A percentile compares a stretch with the other conserved stretches of the same genome.
These are phyloP conservation scores for Catharus fuscescens DNA, from an alignment of 2,113 vertebrate species.

Conservation along the genomic window DNA sequence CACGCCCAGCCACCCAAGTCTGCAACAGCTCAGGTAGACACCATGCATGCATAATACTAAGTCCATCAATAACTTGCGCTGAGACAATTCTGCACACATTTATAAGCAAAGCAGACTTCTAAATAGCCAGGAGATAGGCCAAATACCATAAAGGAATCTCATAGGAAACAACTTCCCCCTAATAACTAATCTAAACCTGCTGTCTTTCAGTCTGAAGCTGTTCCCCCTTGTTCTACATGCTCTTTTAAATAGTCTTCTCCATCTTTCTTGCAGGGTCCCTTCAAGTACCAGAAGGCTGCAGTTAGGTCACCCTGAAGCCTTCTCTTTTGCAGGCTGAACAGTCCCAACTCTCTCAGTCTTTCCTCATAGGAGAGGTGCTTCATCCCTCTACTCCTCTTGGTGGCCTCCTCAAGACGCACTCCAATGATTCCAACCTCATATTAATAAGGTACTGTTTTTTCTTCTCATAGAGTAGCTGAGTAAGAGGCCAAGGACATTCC, in stretches of 20 bases:
- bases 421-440: background rate
- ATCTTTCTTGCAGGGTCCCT: background rate
- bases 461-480: background rate
- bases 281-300: background rate
- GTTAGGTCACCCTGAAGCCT: background rate
- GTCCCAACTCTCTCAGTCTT: background rate
- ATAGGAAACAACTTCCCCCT: background rate
- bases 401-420: background rate
- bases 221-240: background rate
- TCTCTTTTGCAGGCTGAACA: background rate
- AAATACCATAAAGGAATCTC: background rate
- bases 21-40: background rate
- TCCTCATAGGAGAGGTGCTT: background rate
- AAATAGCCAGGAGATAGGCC: background rate
- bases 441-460: constrained; percentile 8
- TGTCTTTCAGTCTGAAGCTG: background rate
- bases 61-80: background rate
- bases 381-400: background rate
- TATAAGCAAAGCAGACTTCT: background rate
- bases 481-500: constrained; percentile 25
- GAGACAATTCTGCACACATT: background rate
- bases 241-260: background rate
- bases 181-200: background rate
- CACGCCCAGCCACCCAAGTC: fast-evolving
- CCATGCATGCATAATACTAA: background rate